These are phyloP conservation scores for Nebria ingens DNA, from an alignment of 1,140 invertebrate genomes.

Conservation along the genomic window DNA sequence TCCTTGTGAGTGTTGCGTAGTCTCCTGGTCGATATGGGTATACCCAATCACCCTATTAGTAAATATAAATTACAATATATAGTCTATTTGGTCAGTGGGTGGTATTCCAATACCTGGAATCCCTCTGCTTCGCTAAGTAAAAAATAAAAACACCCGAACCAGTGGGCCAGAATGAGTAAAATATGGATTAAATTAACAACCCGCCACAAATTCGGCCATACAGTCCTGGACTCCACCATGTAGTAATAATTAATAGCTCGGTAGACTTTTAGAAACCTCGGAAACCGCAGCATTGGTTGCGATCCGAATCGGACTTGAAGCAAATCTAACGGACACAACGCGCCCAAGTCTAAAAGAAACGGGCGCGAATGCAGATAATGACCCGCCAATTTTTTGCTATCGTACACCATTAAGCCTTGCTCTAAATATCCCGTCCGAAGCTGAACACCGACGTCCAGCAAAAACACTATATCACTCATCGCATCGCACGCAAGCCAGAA, in stretches of 20 bases:
- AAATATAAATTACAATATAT: not conserved
- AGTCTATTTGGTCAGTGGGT: not conserved
- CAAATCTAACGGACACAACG: slow-evolving; percentile 78
- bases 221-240: slow-evolving; percentile 88
- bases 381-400: slow-evolving; percentile 76
- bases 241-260: slow-evolving; percentile 88
- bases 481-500: slow-evolving; percentile 76
- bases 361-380: slow-evolving; percentile 79
- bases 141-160: slow-evolving; percentile 97
- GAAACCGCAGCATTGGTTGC: slow-evolving; percentile 72
- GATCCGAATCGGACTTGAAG: slow-evolving; percentile 69
- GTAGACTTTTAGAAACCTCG: slow-evolving; percentile 79
- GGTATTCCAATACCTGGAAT: slow-evolving; percentile 53
- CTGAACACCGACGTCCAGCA: slow-evolving; percentile 80
- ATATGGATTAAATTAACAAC: slow-evolving; percentile 93
- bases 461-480: slow-evolving; percentile 76
- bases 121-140: slow-evolving; percentile 84
- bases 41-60: slow-evolving; percentile 76
- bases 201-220: slow-evolving; percentile 94
- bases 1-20: slow-evolving; percentile 76
- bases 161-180: slow-evolving; percentile 86
- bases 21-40: slow-evolving; percentile 81
- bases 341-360: slow-evolving; percentile 76
- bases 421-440: slow-evolving; percentile 92
- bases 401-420: slow-evolving; percentile 88